These are phyloP conservation scores for Pseudomugil gertrudae DNA, from an alignment of 2,797 vertebrate species.

Conservation along the genomic window DNA sequence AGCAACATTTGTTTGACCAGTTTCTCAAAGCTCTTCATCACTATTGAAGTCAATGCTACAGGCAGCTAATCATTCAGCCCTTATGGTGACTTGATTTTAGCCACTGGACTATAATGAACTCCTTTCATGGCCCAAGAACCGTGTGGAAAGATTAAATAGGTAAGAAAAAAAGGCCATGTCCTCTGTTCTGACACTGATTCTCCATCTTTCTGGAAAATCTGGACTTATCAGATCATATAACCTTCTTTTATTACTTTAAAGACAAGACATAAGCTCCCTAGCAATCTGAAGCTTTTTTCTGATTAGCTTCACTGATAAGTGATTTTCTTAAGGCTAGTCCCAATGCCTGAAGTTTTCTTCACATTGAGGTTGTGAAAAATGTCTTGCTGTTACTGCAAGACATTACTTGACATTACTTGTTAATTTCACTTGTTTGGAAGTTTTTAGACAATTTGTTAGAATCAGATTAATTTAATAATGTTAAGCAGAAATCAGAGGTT, in stretches of 20 bases:
- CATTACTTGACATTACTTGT: background rate
- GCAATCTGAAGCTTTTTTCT: background rate
- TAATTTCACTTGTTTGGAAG: background rate
- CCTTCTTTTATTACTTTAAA: background rate
- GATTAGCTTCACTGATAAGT: too few relatives aligned
- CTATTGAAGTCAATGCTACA: too few relatives aligned
- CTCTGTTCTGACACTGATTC: background rate
- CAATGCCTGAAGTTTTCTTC: background rate
- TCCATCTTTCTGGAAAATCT: too few relatives aligned
- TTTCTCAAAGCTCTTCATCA: too few relatives aligned
- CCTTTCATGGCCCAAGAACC: too few relatives aligned
- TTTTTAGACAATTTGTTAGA: conserved; percentile 34
- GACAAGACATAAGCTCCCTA: background rate
- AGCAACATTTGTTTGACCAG: too few relatives aligned
- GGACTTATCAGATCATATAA: background rate
- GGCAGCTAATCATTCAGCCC: too few relatives aligned
- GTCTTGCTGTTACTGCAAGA: background rate
- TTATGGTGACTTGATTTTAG: too few relatives aligned
- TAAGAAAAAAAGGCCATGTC: too few relatives aligned
- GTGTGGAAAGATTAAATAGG: too few relatives aligned
- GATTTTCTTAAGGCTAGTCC: too few relatives aligned
- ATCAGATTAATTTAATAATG: conserved; percentile 69
- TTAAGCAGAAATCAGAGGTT: conserved; percentile 62
- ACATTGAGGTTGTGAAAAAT: background rate
- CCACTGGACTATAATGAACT: too few relatives aligned